Conservation (phyloP, 2,888 invertebrate genomes). For the Phasia obesa region DNA sequence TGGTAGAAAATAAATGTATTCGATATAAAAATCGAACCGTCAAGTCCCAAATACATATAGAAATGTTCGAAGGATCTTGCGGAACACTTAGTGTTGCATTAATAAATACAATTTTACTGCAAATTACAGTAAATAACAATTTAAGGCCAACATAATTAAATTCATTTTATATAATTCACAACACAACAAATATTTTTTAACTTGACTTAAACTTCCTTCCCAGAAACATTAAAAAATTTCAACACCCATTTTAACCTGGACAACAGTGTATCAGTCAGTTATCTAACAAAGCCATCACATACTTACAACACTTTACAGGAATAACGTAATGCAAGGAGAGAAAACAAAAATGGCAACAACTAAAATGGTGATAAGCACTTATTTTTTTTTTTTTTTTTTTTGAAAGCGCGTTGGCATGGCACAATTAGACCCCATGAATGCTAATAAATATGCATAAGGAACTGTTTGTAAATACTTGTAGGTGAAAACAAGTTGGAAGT, state of each 20-base stretch:
- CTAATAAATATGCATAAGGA: conserved; percentile 45
- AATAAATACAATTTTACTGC: too few species aligned
- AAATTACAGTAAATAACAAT: too few species aligned
- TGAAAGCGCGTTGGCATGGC: conserved; percentile 52
- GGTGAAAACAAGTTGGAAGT: neutral
- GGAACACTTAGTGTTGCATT: too few species aligned
- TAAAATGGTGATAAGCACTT: conserved; percentile 45
- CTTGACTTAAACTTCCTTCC: too few species aligned
- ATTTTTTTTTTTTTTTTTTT: conserved; percentile 43
- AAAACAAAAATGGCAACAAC: conserved; percentile 3
- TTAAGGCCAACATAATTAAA: too few species aligned
- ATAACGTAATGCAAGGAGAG: neutral
- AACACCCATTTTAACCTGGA: neutral
- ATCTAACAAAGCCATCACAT: conserved; percentile 34
- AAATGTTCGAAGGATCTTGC: too few species aligned
- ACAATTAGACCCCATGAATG: conserved; percentile 7
- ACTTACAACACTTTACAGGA: conserved; percentile 10
- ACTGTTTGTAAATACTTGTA: neutral
- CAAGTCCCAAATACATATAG: too few species aligned
- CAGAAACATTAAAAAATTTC: neutral
- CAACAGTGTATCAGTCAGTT: conserved; percentile 28
- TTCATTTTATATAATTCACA: too few species aligned
- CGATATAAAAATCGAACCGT: too few species aligned
- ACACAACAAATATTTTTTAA: too few species aligned
- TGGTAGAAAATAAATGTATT: too few species aligned